Evolutionary conservation across 2,888 invertebrate species (phyloP).

Genomic region (Parthenolecanium corni): DNA sequence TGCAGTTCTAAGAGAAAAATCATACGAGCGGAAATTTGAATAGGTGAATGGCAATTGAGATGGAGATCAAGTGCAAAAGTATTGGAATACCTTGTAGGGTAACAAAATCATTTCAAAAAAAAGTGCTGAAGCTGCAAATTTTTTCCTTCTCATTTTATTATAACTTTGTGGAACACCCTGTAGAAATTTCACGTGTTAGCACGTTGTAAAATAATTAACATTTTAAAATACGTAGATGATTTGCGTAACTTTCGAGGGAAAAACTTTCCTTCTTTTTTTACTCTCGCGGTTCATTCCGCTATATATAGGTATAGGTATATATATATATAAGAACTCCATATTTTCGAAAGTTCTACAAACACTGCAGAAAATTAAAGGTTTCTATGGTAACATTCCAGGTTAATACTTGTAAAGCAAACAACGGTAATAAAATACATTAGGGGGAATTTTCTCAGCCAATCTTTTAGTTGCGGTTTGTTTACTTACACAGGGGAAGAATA

Average conservation of each 20-base stretch:
- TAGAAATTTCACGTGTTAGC: neutral
- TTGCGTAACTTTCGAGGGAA: neutral
- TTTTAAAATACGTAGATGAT: neutral
- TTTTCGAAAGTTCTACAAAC: constrained; percentile 9
- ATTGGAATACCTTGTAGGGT: too few relatives aligned
- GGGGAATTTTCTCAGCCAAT: constrained; percentile 27
- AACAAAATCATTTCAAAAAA: too few relatives aligned
- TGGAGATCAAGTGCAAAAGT: too few relatives aligned
- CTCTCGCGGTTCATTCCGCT: neutral
- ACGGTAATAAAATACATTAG: constrained; percentile 22
- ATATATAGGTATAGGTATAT: neutral
- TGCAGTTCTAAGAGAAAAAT: too few relatives aligned
- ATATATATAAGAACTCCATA: constrained; percentile 5
- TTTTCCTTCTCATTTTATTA: too few relatives aligned
- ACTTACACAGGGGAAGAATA: constrained; percentile 18
- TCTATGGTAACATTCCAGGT: constrained; percentile 25
- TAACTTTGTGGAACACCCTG: neutral
- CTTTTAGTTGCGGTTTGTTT: constrained; percentile 26
- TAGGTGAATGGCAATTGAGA: too few relatives aligned
- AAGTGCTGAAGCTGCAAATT: too few relatives aligned
- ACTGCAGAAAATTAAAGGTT: constrained; percentile 15
- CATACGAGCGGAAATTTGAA: too few relatives aligned
- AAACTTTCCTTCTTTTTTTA: neutral
- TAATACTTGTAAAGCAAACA: constrained; percentile 25
- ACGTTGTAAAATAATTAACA: neutral